These are phyloP conservation scores for Eubucco bourcierii DNA, from an alignment of 2,113 vertebrate species.

Conservation along the genomic window DNA sequence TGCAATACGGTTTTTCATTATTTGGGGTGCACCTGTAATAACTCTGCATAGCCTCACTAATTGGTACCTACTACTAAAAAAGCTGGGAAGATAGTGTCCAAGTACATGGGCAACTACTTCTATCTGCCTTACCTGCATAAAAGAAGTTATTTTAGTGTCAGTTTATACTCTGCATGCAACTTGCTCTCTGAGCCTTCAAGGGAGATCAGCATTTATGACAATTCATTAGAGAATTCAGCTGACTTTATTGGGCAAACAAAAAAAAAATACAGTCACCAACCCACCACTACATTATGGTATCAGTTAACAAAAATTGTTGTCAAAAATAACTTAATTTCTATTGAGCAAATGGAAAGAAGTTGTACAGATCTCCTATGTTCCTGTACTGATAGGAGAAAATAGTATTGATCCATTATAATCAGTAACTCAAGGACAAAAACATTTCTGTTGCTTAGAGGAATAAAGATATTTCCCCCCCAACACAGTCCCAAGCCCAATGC, in stretches of 20 bases:
- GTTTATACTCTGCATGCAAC: background rate
- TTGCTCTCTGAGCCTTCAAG: background rate
- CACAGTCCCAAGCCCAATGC: background rate
- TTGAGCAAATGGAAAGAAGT: constrained; percentile 53
- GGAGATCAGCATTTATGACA: constrained; percentile 21
- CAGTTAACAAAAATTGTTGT: constrained; percentile 42
- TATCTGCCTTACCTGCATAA: background rate
- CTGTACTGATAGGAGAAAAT: background rate
- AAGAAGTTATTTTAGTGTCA: constrained; percentile 13
- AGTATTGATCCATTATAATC: background rate
- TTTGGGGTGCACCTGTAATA: background rate
- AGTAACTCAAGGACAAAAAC: background rate
- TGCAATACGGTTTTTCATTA: background rate
- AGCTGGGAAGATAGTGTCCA: background rate
- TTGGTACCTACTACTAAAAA: background rate
- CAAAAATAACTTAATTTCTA: constrained; percentile 71
- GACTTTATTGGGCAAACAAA: constrained; percentile 33
- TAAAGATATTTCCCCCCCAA: background rate
- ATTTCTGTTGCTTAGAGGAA: background rate
- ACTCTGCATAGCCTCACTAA: background rate
- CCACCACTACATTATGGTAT: constrained; percentile 40
- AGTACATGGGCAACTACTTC: background rate
- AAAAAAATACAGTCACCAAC: background rate
- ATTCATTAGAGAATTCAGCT: constrained; percentile 18
- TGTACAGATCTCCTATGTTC: constrained; percentile 1